These are phyloP conservation scores for Tiliqua scincoides DNA, from an alignment of 2,113 vertebrate species.

Conservation along the genomic window DNA sequence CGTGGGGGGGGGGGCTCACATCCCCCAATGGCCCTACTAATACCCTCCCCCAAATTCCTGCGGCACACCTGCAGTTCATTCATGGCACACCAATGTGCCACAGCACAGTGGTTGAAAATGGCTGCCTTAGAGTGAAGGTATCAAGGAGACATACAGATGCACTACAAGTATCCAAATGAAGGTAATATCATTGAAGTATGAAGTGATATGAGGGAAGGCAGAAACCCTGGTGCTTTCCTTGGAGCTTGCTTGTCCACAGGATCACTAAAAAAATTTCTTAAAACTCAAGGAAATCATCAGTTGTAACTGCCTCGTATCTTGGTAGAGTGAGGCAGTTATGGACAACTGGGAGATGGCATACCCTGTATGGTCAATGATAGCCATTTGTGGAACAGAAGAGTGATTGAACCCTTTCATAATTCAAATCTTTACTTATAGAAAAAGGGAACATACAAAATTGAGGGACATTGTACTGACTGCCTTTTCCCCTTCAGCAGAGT, in stretches of 20 bases:
- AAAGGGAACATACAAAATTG: neutral
- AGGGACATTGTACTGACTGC: neutral
- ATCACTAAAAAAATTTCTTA: neutral
- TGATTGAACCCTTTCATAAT: neutral
- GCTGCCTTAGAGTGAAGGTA: no score
- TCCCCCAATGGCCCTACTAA: no score
- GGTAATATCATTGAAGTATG: neutral
- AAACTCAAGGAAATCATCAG: neutral
- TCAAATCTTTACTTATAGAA: neutral
- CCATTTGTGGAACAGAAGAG: neutral
- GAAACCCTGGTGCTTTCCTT: neutral
- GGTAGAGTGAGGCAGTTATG: neutral
- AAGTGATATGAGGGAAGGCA: neutral
- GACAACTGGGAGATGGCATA: neutral
- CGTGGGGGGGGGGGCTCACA: no score
- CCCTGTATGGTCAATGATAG: no score
- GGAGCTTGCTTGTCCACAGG: neutral
- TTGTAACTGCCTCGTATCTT: neutral
- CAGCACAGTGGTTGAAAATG: no score
- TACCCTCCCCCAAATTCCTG: no score
- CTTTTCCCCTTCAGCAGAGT: neutral
- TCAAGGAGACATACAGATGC: no score
- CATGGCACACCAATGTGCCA: no score
- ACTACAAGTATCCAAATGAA: neutral
- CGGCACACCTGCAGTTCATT: no score